Evolutionary conservation across 2,888 invertebrate genomes (phyloP).

Genomic region (Cryptops parisi): DNA sequence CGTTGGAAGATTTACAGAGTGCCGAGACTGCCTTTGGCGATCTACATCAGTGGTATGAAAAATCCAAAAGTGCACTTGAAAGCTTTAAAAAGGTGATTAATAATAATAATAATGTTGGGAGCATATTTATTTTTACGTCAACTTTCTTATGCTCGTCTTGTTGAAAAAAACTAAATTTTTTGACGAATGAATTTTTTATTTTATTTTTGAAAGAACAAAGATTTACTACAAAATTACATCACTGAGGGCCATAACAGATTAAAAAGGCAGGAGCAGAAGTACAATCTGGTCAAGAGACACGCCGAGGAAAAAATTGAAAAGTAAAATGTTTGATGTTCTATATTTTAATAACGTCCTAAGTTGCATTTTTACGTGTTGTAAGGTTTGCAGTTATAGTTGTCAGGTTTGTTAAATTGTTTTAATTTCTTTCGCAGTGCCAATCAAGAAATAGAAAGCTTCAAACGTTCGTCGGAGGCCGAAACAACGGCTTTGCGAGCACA

Average conservation of each 20-base stretch:
- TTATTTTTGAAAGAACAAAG: slow-evolving; percentile 43
- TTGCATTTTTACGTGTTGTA: too few species aligned
- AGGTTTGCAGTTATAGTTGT: background rate
- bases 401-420: background rate
- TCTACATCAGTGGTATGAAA: slow-evolving; percentile 46
- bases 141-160: too few species aligned
- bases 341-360: background rate
- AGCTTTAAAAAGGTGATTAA: slow-evolving; percentile 40
- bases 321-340: slow-evolving; percentile 37
- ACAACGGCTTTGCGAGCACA: slow-evolving; percentile 70
- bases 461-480: slow-evolving; percentile 59
- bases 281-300: slow-evolving; percentile 72
- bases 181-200: slow-evolving; percentile 3
- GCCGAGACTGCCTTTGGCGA: slow-evolving; percentile 51
- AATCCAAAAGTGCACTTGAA: slow-evolving; percentile 50
- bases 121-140: too few species aligned
- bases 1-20: slow-evolving; percentile 44
- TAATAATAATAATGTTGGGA: too few species aligned
- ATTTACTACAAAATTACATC: slow-evolving; percentile 47
- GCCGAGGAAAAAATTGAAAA: slow-evolving; percentile 78
- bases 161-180: too few species aligned
- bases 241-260: slow-evolving; percentile 56
- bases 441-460: slow-evolving; percentile 58
- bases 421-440: slow-evolving; percentile 48
- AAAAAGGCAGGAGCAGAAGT: slow-evolving; percentile 63